Base-by-base conservation (phyloP, 1,140 invertebrate species). In the Amyelois transitella region DNA sequence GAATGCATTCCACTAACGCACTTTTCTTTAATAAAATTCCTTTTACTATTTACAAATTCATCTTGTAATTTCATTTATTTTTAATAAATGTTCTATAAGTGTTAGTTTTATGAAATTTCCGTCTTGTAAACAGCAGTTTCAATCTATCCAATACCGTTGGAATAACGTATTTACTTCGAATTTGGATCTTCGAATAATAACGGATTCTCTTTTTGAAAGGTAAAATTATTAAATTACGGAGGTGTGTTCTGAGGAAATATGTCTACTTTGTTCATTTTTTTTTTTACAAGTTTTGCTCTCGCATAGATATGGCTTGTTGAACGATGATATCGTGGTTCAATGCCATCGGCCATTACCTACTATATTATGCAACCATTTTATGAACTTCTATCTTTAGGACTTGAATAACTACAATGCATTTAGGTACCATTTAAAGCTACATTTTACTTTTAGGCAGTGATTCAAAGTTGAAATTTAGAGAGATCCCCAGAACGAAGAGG, bases 121-220 rank as follows among this genome's bases (percentile, higher is more conserved):
- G 32, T 38, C n/a, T 2, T 38, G 32, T 14, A 38, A 14, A 2
- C 12, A 38, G 1, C n/a, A 38, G 7, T 38, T 38, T 38, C 32
- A 38, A 38, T 14, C 51, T 51, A 62, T 53, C 50, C 52, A 60
- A 64, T 60, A 63, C 72, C 72, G 71, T 80, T 80, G 64, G 44
- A 57, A 62, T 81, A 86, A 83, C 83, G 81, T 81, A 76, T 83
- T 81, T 78, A 63, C 81, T 84, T 86, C 81, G 77, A 82, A 81
- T 84, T 84, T 62, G 45, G 77, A 83, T 85, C 83, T 86, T 86
- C 74, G 78, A 85, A 86, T 85, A 77, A 79, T 86, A 86, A 86
- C 83, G 81, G 83, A 79, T 70, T 79, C 62, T 60, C 60, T 49
- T 75, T 81, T 80, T 74, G 64, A 79, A 80, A 71, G 64, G 57